These are phyloP conservation scores for Peribatodes rhomboidaria DNA, from an alignment of 2,888 invertebrate species.

Conservation along the genomic window DNA sequence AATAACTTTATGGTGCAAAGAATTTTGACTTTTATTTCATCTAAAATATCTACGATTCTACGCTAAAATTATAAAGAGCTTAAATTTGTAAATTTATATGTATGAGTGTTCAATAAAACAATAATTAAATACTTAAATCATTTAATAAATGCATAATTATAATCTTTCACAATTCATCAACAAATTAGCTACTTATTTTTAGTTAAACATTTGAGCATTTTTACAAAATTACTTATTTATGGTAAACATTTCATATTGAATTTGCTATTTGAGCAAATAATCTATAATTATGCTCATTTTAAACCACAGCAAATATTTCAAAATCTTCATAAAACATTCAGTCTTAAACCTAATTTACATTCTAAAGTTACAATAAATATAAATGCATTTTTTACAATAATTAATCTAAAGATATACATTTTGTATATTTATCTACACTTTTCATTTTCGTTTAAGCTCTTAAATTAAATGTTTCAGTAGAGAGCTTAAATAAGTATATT, in stretches of 20 bases:
- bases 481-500: conserved; percentile 35
- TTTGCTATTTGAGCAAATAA: conserved; percentile 29
- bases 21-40: conserved; percentile 2
- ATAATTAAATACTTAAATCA: conserved; percentile 53
- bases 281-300: neutral
- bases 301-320: conserved; percentile 30
- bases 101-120: too few species aligned
- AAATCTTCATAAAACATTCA: conserved; percentile 58
- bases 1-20: conserved; percentile 41
- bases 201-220: conserved; percentile 55
- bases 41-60: neutral
- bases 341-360: conserved; percentile 65
- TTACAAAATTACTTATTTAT: conserved; percentile 35
- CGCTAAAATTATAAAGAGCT: too few species aligned
- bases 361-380: conserved; percentile 69
- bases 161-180: conserved; percentile 63
- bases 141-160: conserved; percentile 76
- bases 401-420: conserved; percentile 56
- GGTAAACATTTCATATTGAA: conserved; percentile 41
- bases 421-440: conserved; percentile 48
- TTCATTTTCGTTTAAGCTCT: conserved; percentile 33
- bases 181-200: conserved; percentile 52
- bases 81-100: too few species aligned
- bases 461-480: conserved; percentile 37
- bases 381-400: conserved; percentile 76